Percentiles rank a stretch among this genome's conserved stretches.
These are phyloP conservation scores for Danionella dracula DNA, from an alignment of 2,797 vertebrate genomes.

Conservation along the genomic window DNA sequence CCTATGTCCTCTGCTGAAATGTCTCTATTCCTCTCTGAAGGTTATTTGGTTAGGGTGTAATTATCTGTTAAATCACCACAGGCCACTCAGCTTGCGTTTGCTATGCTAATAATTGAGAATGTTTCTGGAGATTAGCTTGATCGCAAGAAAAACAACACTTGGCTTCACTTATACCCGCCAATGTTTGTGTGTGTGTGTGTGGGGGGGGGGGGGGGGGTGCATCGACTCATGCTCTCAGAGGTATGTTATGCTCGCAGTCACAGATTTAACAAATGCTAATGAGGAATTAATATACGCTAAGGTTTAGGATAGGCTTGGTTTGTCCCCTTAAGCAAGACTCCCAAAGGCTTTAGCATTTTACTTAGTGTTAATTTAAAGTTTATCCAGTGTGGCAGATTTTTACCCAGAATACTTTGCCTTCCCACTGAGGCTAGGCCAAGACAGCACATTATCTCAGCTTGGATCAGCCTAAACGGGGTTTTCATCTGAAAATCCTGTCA, in stretches of 20 bases:
- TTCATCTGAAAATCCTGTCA: background rate
- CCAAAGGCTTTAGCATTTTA: slow-evolving; percentile 15
- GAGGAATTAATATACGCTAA: slow-evolving; percentile 23
- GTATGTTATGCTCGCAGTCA: background rate
- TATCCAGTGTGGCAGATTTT: slow-evolving; percentile 17
- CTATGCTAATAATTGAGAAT: slow-evolving; percentile 37
- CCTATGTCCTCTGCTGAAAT: background rate
- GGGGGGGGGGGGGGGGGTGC: background rate
- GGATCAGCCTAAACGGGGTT: slow-evolving; percentile 5
- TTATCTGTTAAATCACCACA: slow-evolving; percentile 48
- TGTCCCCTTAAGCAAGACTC: slow-evolving; percentile 6
- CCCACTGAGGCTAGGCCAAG: background rate
- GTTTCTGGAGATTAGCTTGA: slow-evolving; percentile 38
- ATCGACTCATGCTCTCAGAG: background rate
- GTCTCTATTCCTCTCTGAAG: slow-evolving; percentile 36
- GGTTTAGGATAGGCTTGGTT: slow-evolving; percentile 7
- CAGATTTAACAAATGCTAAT: slow-evolving; percentile 25
- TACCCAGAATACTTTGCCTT: background rate
- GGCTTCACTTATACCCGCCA: background rate
- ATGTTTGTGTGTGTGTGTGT: background rate
- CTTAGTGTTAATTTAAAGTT: slow-evolving; percentile 15
- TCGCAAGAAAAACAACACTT: slow-evolving; percentile 25
- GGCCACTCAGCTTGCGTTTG: slow-evolving; percentile 37
- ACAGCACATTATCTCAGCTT: slow-evolving; percentile 8
- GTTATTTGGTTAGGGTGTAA: slow-evolving; percentile 49